Percentiles rank a stretch among this genome's conserved stretches.
Evolutionary conservation across 1,140 invertebrate genomes (phyloP).

Genomic region (Luehdorfia chinensis): DNA sequence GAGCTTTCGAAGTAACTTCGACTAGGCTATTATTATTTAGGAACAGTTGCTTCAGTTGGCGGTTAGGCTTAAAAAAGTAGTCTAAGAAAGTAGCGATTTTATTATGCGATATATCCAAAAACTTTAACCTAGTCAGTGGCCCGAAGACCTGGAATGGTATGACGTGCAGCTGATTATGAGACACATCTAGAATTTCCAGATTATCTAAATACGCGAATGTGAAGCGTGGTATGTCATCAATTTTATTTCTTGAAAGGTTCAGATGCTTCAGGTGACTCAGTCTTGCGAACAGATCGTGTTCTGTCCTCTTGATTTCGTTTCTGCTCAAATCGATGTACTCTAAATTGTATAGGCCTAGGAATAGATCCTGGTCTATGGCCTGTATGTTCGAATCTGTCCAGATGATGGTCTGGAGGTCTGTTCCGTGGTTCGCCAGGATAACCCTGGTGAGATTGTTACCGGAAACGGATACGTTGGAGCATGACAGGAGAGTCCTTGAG

Average conservation of each 20-base stretch:
- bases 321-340: conserved; percentile 77
- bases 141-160: conserved; percentile 86
- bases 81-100: conserved; percentile 82
- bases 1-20: conserved; percentile 82
- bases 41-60: conserved; percentile 79
- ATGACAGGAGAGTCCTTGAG: conserved; percentile 36
- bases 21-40: conserved; percentile 83
- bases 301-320: conserved; percentile 76
- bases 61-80: conserved; percentile 85
- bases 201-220: conserved; percentile 79
- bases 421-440: conserved; percentile 40
- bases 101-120: conserved; percentile 86
- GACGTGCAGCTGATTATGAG: conserved; percentile 82
- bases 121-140: conserved; percentile 78
- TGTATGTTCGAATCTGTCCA: conserved; percentile 74
- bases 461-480: conserved; percentile 33
- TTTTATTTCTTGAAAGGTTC: conserved; percentile 79
- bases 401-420: conserved; percentile 50
- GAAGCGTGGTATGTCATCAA: conserved; percentile 80
- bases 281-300: conserved; percentile 74
- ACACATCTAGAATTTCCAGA: conserved; percentile 81
- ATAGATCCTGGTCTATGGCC: conserved; percentile 64
- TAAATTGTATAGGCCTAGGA: conserved; percentile 67
- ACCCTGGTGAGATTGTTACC: conserved; percentile 39
- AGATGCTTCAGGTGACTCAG: conserved; percentile 75